Base-by-base conservation (phyloP, 35 echinoderm and acorn worm genomes). In the Apostichopus parvimensis region DNA sequence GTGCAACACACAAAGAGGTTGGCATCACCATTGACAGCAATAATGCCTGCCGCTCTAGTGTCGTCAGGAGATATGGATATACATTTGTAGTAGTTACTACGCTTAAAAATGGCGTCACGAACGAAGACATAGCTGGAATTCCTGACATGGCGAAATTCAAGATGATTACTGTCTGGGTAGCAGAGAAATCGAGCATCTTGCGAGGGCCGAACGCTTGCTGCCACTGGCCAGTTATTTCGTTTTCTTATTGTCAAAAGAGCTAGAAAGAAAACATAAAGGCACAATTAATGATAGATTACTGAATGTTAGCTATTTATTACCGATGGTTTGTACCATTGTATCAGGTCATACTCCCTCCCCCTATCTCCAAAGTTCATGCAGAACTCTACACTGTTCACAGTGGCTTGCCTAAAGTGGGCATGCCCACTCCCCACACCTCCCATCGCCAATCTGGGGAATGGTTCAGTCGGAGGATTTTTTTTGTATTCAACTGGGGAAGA, bases 81-180 rank as follows among this genome's bases (percentile, higher is more conserved):
- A 87, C 86, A 94, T 70, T 94, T 93, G 78, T 94, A 97, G 91
- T 86, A 83, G 54, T 86, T 92, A 72, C 79, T 87, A 14, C 87
- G 87, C 83, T 94, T 94, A 78, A 97, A 97, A 23, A 97, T 91
- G 8, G 93, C 93, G 68, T 97, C 95, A 24, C 95, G 82, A 12
- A 90, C 90, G 79, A 94, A 97, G 86, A 92, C 91, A 73, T 94
- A 86, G 34, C 84, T 90, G 22, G 93, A 77, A 54, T 97, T 90
- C 58, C 90, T 94, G 45, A 94, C 92, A 60, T 92, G 94, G 14
- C 95, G 81, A 73, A 97, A 94, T 25, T 94, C 92, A 61, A 97
- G 77, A 22, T 94, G 92, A 59, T 90, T 94, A 77, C 81, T 89
- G 68, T 97, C 95, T 14, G 92, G 75, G 95, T 94, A 97, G 76